Percentiles rank a stretch among this genome's conserved stretches.
phyloP scores from a whole-genome alignment of 2,888 invertebrate genomes.

The Cataglyphis cursor region DNA sequence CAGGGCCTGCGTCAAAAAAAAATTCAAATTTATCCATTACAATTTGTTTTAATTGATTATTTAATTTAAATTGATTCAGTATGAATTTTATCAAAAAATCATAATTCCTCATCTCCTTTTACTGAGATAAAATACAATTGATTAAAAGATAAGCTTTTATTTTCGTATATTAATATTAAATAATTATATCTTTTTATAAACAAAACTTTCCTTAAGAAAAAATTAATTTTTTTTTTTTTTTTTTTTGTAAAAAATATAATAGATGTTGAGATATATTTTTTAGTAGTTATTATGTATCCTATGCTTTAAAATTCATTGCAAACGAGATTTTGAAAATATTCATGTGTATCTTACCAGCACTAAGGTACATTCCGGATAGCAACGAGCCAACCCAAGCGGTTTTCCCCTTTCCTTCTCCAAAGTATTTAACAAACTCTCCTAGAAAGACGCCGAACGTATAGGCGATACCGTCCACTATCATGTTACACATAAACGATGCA shows the following conservation, averaged over 20 bases:
- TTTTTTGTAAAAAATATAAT: not conserved
- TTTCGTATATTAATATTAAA: not conserved
- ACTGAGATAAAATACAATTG: slow-evolving; percentile 1
- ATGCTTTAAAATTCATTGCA: not conserved
- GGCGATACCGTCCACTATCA: slow-evolving; percentile 99
- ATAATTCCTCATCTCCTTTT: not conserved
- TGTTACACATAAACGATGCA: slow-evolving; percentile 98
- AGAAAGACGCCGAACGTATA: slow-evolving; percentile 99
- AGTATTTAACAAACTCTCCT: slow-evolving; percentile 92
- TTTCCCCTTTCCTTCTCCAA: slow-evolving; percentile 94
- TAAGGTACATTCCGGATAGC: slow-evolving; percentile 97
- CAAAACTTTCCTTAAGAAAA: slow-evolving; percentile 12
- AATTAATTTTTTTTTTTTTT: not conserved
- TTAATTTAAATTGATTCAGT: not conserved
- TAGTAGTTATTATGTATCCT: not conserved
- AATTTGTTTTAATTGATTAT: slow-evolving; percentile 3
- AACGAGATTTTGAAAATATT: not conserved
- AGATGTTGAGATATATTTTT: slow-evolving; percentile 4
- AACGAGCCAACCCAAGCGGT: slow-evolving; percentile 98
- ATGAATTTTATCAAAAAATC: not conserved
- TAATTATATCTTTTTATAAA: slow-evolving; percentile 16
- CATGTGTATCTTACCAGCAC: slow-evolving; percentile 91
- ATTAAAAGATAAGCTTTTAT: slow-evolving; percentile 24
- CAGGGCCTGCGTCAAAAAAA: slow-evolving; percentile 90
- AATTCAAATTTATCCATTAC: not conserved